Conservation (phyloP, 2,113 vertebrate species). For the Cervus canadensis region DNA sequence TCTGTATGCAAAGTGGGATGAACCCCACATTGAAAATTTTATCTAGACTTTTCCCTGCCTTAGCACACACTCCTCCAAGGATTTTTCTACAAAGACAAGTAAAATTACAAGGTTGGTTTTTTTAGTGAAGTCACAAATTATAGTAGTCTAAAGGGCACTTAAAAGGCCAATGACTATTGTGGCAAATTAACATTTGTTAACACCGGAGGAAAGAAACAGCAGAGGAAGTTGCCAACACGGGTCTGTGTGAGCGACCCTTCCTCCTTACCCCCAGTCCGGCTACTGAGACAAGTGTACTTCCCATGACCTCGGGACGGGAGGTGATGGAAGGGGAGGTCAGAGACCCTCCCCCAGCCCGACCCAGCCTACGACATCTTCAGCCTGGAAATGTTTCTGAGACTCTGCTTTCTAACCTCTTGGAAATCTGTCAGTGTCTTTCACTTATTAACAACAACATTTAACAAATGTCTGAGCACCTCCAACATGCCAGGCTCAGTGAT, state of each 20-base stretch:
- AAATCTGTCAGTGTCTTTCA: background rate
- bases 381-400: background rate
- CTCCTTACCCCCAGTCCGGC: background rate
- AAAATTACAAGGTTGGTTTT: background rate
- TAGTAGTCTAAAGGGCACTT: background rate
- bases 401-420: background rate
- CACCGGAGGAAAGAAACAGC: background rate
- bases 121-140: background rate
- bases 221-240: background rate
- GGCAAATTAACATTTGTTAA: background rate
- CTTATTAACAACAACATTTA: background rate
- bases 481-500: background rate
- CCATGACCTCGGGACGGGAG: accelerated
- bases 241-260: accelerated
- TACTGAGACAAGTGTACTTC: background rate
- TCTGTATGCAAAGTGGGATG: background rate
- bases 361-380: background rate
- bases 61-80: background rate
- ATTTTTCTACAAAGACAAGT: background rate
- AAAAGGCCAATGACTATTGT: background rate
- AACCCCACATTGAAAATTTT: background rate
- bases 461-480: too few relatives aligned
- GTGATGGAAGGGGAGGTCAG: accelerated
- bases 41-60: background rate
- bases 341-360: too few relatives aligned